phyloP scores from a whole-genome alignment of 1,140 invertebrate genomes.

The Meloidogyne hapla region DNA sequence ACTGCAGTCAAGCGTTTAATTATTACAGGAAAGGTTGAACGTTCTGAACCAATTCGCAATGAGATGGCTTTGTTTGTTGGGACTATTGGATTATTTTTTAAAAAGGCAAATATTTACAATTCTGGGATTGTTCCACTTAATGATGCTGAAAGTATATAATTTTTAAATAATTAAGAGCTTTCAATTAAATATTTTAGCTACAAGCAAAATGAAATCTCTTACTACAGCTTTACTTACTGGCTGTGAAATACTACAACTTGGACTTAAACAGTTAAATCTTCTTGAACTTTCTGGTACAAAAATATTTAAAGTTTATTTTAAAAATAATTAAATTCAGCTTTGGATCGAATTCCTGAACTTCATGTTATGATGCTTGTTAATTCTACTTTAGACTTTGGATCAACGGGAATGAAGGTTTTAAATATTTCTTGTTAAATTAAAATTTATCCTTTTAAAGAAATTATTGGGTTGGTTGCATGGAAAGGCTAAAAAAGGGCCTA shows the following conservation, averaged over 20 bases:
- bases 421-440: neutral
- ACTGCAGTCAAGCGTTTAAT: neutral
- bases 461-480: neutral
- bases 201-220: neutral
- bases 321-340: neutral
- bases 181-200: neutral
- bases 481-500: neutral
- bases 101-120: neutral
- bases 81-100: neutral
- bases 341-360: neutral
- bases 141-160: neutral
- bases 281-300: neutral
- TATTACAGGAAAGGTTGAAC: neutral
- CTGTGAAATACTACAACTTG: neutral
- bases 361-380: neutral
- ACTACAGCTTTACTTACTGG: neutral
- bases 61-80: neutral
- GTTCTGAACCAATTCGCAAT: neutral
- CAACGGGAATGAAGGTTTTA: neutral
- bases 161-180: neutral
- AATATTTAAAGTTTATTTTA: neutral
- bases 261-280: neutral
- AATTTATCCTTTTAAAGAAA: neutral
- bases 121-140: neutral
- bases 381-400: neutral